These are phyloP conservation scores for Pyrocoelia pectoralis DNA, from an alignment of 2,888 invertebrate species.

Conservation along the genomic window DNA sequence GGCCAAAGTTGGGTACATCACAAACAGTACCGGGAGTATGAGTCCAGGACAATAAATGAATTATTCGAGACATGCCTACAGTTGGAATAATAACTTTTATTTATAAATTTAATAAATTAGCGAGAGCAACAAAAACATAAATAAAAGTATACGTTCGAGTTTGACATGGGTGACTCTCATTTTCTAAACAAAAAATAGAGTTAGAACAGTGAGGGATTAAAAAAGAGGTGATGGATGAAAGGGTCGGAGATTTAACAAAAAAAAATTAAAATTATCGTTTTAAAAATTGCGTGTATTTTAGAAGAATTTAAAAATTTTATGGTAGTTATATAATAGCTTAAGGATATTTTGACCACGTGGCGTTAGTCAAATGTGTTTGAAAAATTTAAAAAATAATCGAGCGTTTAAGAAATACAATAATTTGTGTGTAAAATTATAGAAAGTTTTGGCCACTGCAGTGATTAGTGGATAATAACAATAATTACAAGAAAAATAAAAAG, in stretches of 20 bases:
- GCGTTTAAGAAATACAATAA: conserved; percentile 34
- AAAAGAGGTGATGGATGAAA: background rate
- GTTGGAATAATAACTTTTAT: too few species aligned
- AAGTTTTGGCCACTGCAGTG: conserved; percentile 48
- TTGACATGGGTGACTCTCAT: too few species aligned
- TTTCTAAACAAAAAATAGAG: too few species aligned
- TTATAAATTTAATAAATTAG: too few species aligned
- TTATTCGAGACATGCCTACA: too few species aligned
- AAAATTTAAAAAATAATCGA: conserved; percentile 23
- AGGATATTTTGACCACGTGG: conserved; percentile 30
- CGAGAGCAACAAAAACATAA: too few species aligned
- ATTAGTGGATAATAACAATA: conserved; percentile 53
- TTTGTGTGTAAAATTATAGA: conserved; percentile 29
- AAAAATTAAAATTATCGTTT: conserved; percentile 9
- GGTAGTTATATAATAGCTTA: conserved; percentile 23
- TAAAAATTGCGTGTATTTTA: conserved; percentile 24
- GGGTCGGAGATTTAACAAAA: background rate
- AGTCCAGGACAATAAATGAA: too few species aligned
- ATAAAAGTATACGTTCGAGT: too few species aligned
- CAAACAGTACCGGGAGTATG: too few species aligned
- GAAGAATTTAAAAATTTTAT: conserved; percentile 13
- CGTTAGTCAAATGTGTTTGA: conserved; percentile 23
- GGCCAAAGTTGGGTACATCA: too few species aligned
- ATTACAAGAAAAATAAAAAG: conserved; percentile 52
- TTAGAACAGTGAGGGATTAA: too few species aligned